Evolutionary conservation across 2,797 vertebrate species (phyloP), one percentile per base, ranked within the genome.

Genomic region (Cyclopterus lumpus): DNA sequence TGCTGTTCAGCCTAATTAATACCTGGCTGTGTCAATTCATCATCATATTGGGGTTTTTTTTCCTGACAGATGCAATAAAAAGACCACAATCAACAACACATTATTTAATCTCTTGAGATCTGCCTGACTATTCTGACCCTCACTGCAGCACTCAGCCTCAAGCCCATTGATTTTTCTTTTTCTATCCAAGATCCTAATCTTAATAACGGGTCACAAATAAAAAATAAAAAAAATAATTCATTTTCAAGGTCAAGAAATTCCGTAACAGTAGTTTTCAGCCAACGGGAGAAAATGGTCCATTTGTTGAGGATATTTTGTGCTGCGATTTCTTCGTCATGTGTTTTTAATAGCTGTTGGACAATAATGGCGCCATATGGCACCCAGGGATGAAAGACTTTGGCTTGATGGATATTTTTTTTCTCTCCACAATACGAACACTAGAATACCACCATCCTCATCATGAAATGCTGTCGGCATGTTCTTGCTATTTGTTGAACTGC

Each of bases 1-100:
- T 60, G 58, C 55, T 42, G 38, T 34, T 67, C 34, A n/a, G 44
- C 28, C 30, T 54, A 59, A 67, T 49, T 65, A 72, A 53, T 73
- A 38, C 30, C 48, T 60, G 28, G 6, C n/a, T 34, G 4, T 18
- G 7, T 20, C 18, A 46, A 46, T 46, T 46, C 42, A 18, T 14
- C 16, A 6, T 24, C 14, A 32, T 55, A 11, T 15, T 4, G 6
- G 38, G 55, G 6, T 38, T 57, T 48, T 40, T 48, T 64, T 20
- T 53, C 22, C 26, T 26, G 30, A 65, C 8, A 54, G 30, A 32
- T 7, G 18, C 28, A 24, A 7, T 32, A 22, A 60, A 22, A 26
- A 70, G 7, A 60, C 18, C 8, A 8, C 7, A 3, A 6, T 28
- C 38, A 44, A 44, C 53, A 22, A 2, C 6, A 12, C 3, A 9